Evolutionary conservation across 2,888 invertebrate genomes (phyloP), one percentile per base, ranked within the genome.

Genomic region (Monoplex corrugatus): DNA sequence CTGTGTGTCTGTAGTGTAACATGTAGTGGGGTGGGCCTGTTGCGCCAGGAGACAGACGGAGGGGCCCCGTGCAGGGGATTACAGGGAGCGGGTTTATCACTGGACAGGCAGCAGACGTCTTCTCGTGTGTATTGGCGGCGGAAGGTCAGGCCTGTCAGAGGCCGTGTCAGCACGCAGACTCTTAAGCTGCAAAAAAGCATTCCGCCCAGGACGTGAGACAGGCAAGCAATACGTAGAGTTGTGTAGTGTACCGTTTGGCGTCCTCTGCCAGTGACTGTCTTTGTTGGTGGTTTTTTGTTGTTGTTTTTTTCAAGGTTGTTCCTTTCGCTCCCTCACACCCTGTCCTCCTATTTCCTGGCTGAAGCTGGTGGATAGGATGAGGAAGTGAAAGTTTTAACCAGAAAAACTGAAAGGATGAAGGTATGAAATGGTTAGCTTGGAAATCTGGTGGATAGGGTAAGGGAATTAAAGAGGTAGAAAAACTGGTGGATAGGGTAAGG

Each of bases 91-190:
- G 19, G 75, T 75, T 75, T 75, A 75, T 75, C 75, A 75, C 35
- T 75, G 75, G 75, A 75, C 75, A 75, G 75, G 35, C 75, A 75
- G 75, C 75, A 75, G 75, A 35, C 75, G 38, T 10, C 75, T 38
- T 38, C 75, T 38, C 23, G 10, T 38, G 35, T 23, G 13, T 75
- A 35, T 75, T 38, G 75, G 1, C 35, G 35, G 16, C 75, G 19
- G 35, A 75, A 35, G 75, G 75, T 75, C 75, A 38, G 35, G 35
- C 13, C 75, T 75, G 75, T 75, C 75, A 75, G 35, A 13, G 38
- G 13, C 2, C 16, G 35, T 75, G 75, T 75, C 75, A 38, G 75
- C 75, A 75, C 75, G 35, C 72, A 32, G 8, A 35, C 75, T 75
- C 75, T 35, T 75, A 35, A 75, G 75, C 75, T 75, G 75, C 75